Percentiles rank a stretch among this genome's conserved stretches.
phyloP scores from a whole-genome alignment of 2,113 vertebrate species.

The Tragelaphus buxtoni region DNA sequence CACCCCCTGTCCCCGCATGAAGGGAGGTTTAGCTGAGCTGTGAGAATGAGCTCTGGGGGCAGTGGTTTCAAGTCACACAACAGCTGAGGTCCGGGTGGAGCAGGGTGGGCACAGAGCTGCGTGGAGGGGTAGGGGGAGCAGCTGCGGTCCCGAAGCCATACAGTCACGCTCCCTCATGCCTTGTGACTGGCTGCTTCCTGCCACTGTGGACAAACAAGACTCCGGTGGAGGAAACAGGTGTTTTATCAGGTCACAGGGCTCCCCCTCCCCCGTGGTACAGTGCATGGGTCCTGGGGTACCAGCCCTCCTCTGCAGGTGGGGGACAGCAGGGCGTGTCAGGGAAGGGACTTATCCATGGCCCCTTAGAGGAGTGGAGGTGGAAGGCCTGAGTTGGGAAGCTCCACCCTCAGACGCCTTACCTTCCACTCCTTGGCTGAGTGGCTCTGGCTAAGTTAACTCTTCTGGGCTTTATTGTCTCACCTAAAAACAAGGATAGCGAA shows the following conservation, averaged over 20 bases:
- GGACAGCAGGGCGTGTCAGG: background rate
- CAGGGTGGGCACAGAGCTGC: background rate
- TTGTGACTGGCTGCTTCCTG: constrained; percentile 65
- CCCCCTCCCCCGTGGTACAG: background rate
- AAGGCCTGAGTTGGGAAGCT: background rate
- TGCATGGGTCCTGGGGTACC: background rate
- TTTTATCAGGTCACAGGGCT: constrained; percentile 46
- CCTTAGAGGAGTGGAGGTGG: background rate
- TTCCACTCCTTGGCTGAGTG: background rate
- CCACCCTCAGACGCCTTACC: background rate
- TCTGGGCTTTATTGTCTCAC: background rate
- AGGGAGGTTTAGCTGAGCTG: background rate
- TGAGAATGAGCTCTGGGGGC: background rate
- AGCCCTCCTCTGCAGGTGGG: background rate
- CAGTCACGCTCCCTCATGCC: constrained; percentile 48
- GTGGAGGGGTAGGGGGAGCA: background rate
- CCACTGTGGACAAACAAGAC: constrained; percentile 63
- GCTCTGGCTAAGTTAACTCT: background rate
- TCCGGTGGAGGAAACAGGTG: constrained; percentile 69
- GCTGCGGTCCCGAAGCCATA: background rate
- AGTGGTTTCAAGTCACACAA: background rate
- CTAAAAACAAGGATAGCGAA: background rate
- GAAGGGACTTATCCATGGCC: background rate
- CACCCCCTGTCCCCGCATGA: background rate
- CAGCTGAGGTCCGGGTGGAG: background rate